Evolutionary conservation across 1,140 invertebrate genomes (phyloP).

Genomic region (Vollenhovia emeryi): DNA sequence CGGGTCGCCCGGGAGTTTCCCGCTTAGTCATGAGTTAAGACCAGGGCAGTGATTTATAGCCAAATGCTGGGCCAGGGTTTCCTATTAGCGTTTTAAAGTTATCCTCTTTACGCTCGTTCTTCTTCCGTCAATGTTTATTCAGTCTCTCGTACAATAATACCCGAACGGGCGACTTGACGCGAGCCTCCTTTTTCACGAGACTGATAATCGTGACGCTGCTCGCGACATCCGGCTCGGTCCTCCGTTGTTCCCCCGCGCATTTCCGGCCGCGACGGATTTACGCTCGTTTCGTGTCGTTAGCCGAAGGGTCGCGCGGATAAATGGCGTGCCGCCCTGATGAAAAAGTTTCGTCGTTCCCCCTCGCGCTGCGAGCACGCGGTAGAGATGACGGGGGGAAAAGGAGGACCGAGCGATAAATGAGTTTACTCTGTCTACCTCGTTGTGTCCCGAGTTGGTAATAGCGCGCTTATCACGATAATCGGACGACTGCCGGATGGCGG

Average conservation of each 20-base stretch:
- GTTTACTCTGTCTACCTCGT: constrained; percentile 41
- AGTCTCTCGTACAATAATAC: neutral
- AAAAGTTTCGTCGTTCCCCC: constrained; percentile 65
- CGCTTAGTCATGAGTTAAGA: neutral
- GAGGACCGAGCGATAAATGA: constrained; percentile 52
- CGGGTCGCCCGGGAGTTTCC: neutral
- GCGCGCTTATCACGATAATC: constrained; percentile 39
- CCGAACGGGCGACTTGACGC: neutral
- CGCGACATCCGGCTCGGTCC: constrained; percentile 24
- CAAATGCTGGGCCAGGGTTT: neutral
- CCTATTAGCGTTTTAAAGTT: neutral
- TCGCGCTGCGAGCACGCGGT: neutral
- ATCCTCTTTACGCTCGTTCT: neutral
- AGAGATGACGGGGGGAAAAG: neutral
- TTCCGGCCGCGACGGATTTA: constrained; percentile 71
- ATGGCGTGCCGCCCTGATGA: constrained; percentile 61
- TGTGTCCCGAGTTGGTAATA: constrained; percentile 23
- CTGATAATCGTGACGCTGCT: constrained; percentile 19
- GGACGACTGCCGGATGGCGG: constrained; percentile 5
- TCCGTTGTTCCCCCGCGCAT: constrained; percentile 16
- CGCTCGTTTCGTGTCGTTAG: constrained; percentile 70
- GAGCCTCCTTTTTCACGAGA: neutral
- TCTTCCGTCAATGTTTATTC: constrained; percentile 13
- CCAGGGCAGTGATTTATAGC: neutral
- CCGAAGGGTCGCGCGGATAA: constrained; percentile 53